A percentile compares a stretch with the other conserved stretches of the same genome.
Evolutionary conservation across 2,797 vertebrate genomes (phyloP).

Genomic region (Molothrus aeneus): DNA sequence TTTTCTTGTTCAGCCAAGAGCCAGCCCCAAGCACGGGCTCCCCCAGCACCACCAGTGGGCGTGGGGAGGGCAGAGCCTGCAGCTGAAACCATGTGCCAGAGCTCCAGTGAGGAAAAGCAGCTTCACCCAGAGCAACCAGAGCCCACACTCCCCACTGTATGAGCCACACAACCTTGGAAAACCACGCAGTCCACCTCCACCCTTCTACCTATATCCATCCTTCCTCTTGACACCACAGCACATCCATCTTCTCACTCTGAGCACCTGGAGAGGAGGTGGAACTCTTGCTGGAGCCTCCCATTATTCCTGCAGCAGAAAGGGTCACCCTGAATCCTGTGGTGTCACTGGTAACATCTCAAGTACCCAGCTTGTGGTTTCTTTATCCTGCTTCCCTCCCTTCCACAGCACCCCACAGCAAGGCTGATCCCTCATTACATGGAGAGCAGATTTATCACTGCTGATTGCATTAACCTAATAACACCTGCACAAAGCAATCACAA

Average conservation of each 20-base stretch:
- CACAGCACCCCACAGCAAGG: background rate
- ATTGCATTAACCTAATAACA: conserved; percentile 43
- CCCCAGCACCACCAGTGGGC: background rate
- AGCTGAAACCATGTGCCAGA: fast-evolving
- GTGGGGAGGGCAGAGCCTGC: background rate
- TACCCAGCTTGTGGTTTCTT: background rate
- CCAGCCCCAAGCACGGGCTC: background rate
- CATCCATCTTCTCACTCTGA: fast-evolving
- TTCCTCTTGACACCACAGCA: fast-evolving
- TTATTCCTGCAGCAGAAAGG: background rate
- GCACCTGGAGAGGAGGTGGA: background rate
- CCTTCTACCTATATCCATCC: background rate
- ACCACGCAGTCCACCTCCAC: fast-evolving
- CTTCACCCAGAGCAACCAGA: background rate
- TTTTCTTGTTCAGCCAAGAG: fast-evolving
- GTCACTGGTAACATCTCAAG: background rate
- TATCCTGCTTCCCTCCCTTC: background rate
- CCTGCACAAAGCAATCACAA: conserved; percentile 27
- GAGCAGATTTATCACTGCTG: background rate
- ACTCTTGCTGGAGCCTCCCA: background rate
- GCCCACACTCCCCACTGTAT: fast-evolving
- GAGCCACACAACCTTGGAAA: fast-evolving
- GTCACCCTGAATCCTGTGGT: background rate
- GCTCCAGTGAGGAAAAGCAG: fast-evolving
- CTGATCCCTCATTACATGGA: conserved; percentile 4